These are phyloP conservation scores for Rhopalosiphum padi DNA, from an alignment of 1,140 invertebrate species.

Conservation along the genomic window DNA sequence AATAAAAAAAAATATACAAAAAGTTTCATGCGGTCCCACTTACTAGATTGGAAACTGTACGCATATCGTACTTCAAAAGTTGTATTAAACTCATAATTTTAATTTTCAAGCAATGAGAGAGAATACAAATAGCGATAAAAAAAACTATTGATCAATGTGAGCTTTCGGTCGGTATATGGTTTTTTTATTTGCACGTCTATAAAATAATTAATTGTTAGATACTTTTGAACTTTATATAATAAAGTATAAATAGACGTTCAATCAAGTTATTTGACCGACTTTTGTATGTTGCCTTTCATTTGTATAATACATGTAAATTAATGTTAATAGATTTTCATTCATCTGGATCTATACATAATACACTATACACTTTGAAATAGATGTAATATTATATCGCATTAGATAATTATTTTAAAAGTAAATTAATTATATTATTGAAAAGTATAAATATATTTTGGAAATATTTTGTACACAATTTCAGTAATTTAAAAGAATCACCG, in stretches of 20 bases:
- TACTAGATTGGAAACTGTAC: not conserved
- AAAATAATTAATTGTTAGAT: not conserved
- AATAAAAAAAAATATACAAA: not conserved
- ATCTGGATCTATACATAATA: not conserved
- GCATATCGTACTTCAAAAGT: not conserved
- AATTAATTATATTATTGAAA: not conserved
- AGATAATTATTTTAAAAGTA: not conserved
- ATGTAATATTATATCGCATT: too few relatives aligned
- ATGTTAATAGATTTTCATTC: not conserved
- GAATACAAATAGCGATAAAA: not conserved
- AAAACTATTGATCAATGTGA: not conserved
- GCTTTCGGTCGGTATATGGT: too few relatives aligned
- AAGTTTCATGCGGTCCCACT: not conserved
- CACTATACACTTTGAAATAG: not conserved
- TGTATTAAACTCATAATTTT: constrained; percentile 9
- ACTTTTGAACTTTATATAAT: not conserved
- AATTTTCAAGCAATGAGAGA: not conserved
- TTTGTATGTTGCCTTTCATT: not conserved
- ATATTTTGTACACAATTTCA: not conserved
- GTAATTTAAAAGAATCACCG: not conserved
- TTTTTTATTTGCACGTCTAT: not conserved
- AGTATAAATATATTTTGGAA: not conserved
- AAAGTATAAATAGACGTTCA: not conserved
- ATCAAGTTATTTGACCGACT: not conserved
- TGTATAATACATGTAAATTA: not conserved